Base-by-base conservation (phyloP, 23 tunicate species). In the Ascidia mentula region DNA sequence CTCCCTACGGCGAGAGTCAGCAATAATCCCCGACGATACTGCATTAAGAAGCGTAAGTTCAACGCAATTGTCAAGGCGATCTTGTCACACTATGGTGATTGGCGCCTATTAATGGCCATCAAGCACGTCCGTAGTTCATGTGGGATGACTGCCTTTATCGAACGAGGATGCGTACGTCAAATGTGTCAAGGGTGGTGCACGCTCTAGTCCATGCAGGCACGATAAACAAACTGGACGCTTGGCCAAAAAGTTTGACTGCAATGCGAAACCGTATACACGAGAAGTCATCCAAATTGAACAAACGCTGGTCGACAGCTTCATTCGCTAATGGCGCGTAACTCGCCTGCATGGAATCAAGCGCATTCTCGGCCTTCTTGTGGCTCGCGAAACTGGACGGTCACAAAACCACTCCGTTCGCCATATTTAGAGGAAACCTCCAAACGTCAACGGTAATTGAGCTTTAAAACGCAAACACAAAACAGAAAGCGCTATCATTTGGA, bases 251-350 rank as follows among this genome's bases (percentile, higher is more conserved):
- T 26, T 53, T 28, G 24, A 28, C 28, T 28, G 65, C 24, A 28
- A 26, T 9, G 7, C 24, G 65, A 53, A 53, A 53, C 65, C 65
- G 65, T 53, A 53, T 53, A 26, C 65, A 53, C 12, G 24, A 3
- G 28, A 53, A 53, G 65, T 53, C 65, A 53, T 53, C 24, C 65
- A 53, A 53, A 53, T 53, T 53, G 65, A 53, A 26, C 65, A 53
- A 53, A 53, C 65, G n/a, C 65, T 20, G 65, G 65, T 28, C 65
- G 65, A 53, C 65, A 53, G 65, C 65, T 53, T 53, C 65, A 53
- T 26, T 53, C 65, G 65, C 65, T 53, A 53, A 53, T 53, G 65
- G 65, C 65, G 65, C 65, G 65, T 53, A 53, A 53, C 65, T 53
- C 65, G 65, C 22, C 7, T 53, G 65, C n/a, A n/a, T n/a, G 13